Base-by-base conservation (phyloP, 1,140 invertebrate genomes). In the Halesus radiatus region DNA sequence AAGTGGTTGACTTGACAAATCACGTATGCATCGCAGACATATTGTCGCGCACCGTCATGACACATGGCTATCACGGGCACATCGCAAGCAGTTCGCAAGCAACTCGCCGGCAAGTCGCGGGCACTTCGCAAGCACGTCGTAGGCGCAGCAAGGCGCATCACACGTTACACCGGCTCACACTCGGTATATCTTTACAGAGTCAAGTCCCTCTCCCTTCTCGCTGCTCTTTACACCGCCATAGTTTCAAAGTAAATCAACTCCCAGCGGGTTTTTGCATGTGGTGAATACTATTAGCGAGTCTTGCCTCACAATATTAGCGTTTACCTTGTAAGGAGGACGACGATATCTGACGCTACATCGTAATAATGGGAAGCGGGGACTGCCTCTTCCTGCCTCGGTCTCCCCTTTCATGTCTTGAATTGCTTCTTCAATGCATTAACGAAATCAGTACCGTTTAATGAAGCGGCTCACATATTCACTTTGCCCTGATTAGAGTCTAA, bases 161-260 rank as follows among this genome's bases (percentile, higher is more conserved):
- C 32, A 32, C 32, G 32, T 32, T 32, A 32, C 32, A 32, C 32
- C 32, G 32, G 32, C 32, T 32, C 7, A 3, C 32, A 32, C 32
- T 6, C 32, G 32, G 32, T 32, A 6, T 32, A 32, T 32, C 32
- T 32, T 32, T 6, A 54, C 18, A 54, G 53, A 16, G 53, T 54
- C 4, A 54, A n/a, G 53, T 54, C 29, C 45, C 37, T 64, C 20
- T 16, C 60, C n/a, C n/a, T n/a, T 64, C 60, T 45, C 76, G 10
- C 45, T 20, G 53, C 66, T 64, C 54, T 75, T 64, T 76, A 66
- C 7, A 23, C 56, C 37, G 79, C 74, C 75, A 62, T 54, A 58
- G 64, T 78, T 68, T 81, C 80, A 52, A 81, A 81, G 75, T 81
- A 78, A 81, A 81, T 81, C 75, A 81, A 81, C 68, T 81, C 80